phyloP scores from a whole-genome alignment of 2,113 vertebrate genomes.

The Panthera leo region DNA sequence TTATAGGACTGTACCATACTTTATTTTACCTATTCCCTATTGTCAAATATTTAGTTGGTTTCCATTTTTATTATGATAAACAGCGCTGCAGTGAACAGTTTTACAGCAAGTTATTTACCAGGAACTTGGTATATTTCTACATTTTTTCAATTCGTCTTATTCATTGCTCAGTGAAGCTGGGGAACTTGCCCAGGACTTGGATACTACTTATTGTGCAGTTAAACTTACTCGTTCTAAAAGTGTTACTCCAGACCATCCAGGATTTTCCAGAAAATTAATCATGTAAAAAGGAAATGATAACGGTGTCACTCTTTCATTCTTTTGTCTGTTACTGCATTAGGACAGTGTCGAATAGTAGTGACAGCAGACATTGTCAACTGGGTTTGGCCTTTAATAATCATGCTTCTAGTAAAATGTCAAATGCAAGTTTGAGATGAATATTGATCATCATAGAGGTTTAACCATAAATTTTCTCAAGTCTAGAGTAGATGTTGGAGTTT shows the following conservation, averaged over 20 bases:
- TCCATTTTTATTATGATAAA: conserved; percentile 66
- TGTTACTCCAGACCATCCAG: not conserved
- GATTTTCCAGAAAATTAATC: not conserved
- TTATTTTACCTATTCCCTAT: conserved; percentile 48
- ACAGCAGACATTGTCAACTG: not conserved
- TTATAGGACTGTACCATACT: conserved; percentile 3
- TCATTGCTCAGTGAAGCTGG: conserved; percentile 26
- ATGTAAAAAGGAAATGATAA: not conserved
- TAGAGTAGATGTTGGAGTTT: not conserved
- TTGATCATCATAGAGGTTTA: not conserved
- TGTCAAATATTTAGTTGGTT: conserved; percentile 60
- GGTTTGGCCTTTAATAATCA: not conserved
- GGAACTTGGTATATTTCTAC: not conserved
- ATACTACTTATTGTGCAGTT: not conserved
- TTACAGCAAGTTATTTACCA: conserved; percentile 23
- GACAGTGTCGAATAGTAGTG: not conserved
- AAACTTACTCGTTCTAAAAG: not conserved
- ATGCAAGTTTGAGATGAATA: not conserved
- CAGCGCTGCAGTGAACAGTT: not conserved
- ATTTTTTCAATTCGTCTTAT: conserved; percentile 4
- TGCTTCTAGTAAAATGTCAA: not conserved
- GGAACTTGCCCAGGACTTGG: not conserved
- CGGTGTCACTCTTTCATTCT: not conserved
- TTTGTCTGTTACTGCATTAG: not conserved
- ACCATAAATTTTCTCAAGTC: not conserved